A percentile compares a stretch with the other conserved stretches of the same genome.
These are phyloP conservation scores for Lepidochrysops patricia DNA, from an alignment of 2,888 invertebrate genomes.

Conservation along the genomic window DNA sequence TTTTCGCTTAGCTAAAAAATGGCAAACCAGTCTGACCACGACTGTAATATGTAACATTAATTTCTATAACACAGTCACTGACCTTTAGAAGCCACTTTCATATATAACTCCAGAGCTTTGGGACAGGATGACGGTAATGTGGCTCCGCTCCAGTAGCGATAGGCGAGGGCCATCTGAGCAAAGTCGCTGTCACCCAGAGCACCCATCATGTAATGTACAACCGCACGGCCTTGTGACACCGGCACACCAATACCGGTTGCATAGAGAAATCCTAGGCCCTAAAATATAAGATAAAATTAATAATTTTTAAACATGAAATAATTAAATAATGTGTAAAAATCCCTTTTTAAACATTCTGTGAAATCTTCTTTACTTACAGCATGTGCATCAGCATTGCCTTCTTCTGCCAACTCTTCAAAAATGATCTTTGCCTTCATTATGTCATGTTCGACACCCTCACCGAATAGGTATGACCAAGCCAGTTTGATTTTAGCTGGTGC, in stretches of 20 bases:
- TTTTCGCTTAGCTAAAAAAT: too few species aligned
- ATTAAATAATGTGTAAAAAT: too few species aligned
- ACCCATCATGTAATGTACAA: conserved; percentile 93
- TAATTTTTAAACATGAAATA: too few species aligned
- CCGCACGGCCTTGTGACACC: conserved; percentile 89
- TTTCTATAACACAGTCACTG: conserved; percentile 16
- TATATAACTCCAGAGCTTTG: conserved; percentile 91
- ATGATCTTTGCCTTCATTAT: conserved; percentile 82
- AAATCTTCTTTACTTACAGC: conserved; percentile 76
- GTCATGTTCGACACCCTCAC: conserved; percentile 85
- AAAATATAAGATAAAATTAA: conserved; percentile 18
- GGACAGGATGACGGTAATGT: conserved; percentile 93
- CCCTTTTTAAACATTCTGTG: too few species aligned
- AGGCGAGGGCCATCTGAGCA: conserved; percentile 98
- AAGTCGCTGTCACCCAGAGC: conserved; percentile 92
- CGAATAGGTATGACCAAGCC: conserved; percentile 92
- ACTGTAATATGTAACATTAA: neutral
- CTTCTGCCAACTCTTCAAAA: conserved; percentile 83
- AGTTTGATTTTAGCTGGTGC: conserved; percentile 86
- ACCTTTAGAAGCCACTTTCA: conserved; percentile 93
- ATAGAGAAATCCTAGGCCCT: conserved; percentile 91
- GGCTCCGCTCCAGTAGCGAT: conserved; percentile 93
- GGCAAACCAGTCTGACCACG: too few species aligned
- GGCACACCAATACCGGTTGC: conserved; percentile 90
- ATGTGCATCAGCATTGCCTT: conserved; percentile 91